Evolutionary conservation across 2,113 vertebrate species (phyloP), one percentile per base, ranked within the genome.

Genomic region (Trogon surrucura): DNA sequence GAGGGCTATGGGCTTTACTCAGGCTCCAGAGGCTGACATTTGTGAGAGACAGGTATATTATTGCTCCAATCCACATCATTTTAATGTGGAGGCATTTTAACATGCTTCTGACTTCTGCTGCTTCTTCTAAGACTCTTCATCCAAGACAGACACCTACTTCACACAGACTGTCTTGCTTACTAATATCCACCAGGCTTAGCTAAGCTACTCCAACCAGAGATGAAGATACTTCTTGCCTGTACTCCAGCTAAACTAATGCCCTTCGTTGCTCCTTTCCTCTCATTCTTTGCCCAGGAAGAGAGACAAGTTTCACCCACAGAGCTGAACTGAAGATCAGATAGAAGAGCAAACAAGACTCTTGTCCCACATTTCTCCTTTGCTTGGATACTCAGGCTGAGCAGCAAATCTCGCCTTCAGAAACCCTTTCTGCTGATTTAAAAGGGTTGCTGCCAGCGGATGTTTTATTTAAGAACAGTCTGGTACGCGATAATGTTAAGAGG

Each of bases 381-480:
- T 91, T 86, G 77, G 14, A n/a, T 64, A 67, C 78, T 67, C 29
- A 53, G 61, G 18, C 53, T 80, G 44, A 83, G 53, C 85, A 66
- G 47, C 70, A 80, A 53, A 71, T 79, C 44, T 83, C 53, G 45
- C 45, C 56, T 78, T 88, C 48, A 70, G 61, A 93, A 91, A 36
- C 20, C 19, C 53, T 62, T 93, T 78, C 48, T 5, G 2, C 83
- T 88, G 85, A 91, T 91, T 80, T 93, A 51, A 94, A 96, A 81
- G 50, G n/a, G 67, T 36, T 88, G 25, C 67, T 94, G 60, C 47
- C 75, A 83, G 50, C 13, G 9, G 88, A 91, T 92, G 54, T 81
- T 95, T 93, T 92, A 84, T 93, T 96, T 93, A 92, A 82, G 77
- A 90, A 78, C 50, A 93, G 70, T 92, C 73, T 96, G 73, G 80